Conservation (phyloP, 2,797 vertebrate species). For the Nannoperca obscura region DNA sequence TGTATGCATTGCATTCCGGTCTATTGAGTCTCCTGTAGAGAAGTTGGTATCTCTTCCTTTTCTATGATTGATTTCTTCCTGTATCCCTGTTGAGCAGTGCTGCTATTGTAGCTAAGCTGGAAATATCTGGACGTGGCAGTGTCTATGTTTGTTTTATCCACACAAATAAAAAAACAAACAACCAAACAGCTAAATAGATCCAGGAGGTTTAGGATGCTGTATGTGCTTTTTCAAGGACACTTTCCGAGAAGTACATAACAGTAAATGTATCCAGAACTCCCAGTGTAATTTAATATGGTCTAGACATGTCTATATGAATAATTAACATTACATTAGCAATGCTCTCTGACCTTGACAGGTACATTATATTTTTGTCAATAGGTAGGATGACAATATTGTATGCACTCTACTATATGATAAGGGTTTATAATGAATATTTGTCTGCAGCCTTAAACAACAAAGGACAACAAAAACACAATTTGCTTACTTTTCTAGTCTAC, state of each 20-base stretch:
- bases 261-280: background rate
- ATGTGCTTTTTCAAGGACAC: slow-evolving; percentile 8
- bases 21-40: slow-evolving; percentile 15
- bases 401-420: too few relatives aligned
- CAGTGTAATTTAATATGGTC: background rate
- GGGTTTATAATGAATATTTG: too few relatives aligned
- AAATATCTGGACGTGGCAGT: slow-evolving; percentile 10
- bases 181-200: slow-evolving; percentile 30
- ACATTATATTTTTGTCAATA: background rate
- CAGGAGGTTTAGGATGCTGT: slow-evolving; percentile 4
- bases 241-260: slow-evolving; percentile 1
- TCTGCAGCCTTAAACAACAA: background rate
- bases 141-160: slow-evolving; percentile 23
- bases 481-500: background rate
- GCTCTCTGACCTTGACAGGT: background rate
- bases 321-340: background rate
- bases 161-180: slow-evolving; percentile 24
- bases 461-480: background rate
- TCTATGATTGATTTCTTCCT: slow-evolving; percentile 46
- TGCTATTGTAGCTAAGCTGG: slow-evolving; percentile 27
- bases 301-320: background rate
- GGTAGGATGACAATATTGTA: background rate
- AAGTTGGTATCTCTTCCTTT: slow-evolving; percentile 32
- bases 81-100: slow-evolving; percentile 18
- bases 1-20: slow-evolving; percentile 23